phyloP scores from a whole-genome alignment of 2,113 vertebrate species.

The Centropristis striata region DNA sequence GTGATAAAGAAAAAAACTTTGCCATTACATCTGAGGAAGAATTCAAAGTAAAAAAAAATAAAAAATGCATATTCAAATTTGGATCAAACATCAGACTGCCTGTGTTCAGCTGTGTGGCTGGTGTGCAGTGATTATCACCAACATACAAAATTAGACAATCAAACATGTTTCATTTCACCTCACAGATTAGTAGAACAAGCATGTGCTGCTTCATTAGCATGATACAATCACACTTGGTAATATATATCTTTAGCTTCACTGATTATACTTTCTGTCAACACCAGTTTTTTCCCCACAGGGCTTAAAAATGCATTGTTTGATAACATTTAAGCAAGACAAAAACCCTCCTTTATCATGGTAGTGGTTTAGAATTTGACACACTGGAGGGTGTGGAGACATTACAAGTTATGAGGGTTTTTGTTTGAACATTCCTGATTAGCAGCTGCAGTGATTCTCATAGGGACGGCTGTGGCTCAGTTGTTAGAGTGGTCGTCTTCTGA shows the following conservation, averaged over 20 bases:
- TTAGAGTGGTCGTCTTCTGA: too few relatives aligned
- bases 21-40: neutral
- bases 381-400: neutral
- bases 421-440: neutral
- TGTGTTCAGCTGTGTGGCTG: slow-evolving; percentile 17
- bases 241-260: slow-evolving; percentile 18
- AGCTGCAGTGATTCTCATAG: neutral
- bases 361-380: neutral
- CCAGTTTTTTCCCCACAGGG: neutral
- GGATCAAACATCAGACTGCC: slow-evolving; percentile 30
- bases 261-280: slow-evolving; percentile 20
- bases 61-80: slow-evolving; percentile 39
- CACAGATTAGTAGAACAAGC: slow-evolving; percentile 55
- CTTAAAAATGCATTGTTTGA: slow-evolving; percentile 3
- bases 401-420: neutral
- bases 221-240: slow-evolving; percentile 41
- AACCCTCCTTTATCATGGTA: neutral
- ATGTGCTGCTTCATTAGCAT: slow-evolving; percentile 40
- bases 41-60: neutral
- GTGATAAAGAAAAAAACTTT: neutral
- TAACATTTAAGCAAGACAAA: neutral
- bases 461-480: too few relatives aligned
- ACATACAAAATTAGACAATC: slow-evolving; percentile 41
- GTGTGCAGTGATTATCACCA: slow-evolving; percentile 18
- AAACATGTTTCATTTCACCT: slow-evolving; percentile 60